Evolutionary conservation across 2,797 vertebrate species (phyloP).

Genomic region (Enteromius unitaeniatus): DNA sequence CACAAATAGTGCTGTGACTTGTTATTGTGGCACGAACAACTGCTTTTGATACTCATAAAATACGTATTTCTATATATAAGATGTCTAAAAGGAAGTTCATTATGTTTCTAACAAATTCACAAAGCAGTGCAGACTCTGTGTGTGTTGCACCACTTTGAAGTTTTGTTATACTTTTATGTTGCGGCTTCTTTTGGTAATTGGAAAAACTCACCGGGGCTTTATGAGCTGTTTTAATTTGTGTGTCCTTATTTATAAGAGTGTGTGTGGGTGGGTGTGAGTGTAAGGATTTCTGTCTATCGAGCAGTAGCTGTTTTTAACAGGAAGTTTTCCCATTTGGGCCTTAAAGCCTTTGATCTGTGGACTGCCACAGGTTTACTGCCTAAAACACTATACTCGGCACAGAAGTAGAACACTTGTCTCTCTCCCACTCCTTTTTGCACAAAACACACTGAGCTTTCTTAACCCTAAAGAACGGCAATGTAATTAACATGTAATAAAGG

Average conservation of each 20-base stretch:
- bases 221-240: slow-evolving; percentile 49
- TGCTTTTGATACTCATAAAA: neutral
- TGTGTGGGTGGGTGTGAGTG: slow-evolving; percentile 29
- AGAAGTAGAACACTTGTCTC: slow-evolving; percentile 27
- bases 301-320: slow-evolving; percentile 50
- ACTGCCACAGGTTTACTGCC: slow-evolving; percentile 52
- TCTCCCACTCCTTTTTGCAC: neutral
- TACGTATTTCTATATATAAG: neutral
- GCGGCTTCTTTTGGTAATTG: slow-evolving; percentile 50
- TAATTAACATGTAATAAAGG: slow-evolving; percentile 21
- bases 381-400: slow-evolving; percentile 37
- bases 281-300: slow-evolving; percentile 44
- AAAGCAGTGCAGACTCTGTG: neutral
- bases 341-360: slow-evolving; percentile 56
- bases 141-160: slow-evolving; percentile 37
- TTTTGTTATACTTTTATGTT: slow-evolving; percentile 46
- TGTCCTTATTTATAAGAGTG: slow-evolving; percentile 54
- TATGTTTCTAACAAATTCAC: neutral
- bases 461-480: neutral
- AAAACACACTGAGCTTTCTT: neutral
- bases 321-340: slow-evolving; percentile 53
- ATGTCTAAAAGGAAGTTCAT: neutral
- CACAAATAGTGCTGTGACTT: neutral
- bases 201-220: slow-evolving; percentile 48
- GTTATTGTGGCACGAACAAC: neutral